Evolutionary conservation across 2,888 invertebrate species (phyloP), one percentile per base, ranked within the genome.

Genomic region (Andrena bicolor): DNA sequence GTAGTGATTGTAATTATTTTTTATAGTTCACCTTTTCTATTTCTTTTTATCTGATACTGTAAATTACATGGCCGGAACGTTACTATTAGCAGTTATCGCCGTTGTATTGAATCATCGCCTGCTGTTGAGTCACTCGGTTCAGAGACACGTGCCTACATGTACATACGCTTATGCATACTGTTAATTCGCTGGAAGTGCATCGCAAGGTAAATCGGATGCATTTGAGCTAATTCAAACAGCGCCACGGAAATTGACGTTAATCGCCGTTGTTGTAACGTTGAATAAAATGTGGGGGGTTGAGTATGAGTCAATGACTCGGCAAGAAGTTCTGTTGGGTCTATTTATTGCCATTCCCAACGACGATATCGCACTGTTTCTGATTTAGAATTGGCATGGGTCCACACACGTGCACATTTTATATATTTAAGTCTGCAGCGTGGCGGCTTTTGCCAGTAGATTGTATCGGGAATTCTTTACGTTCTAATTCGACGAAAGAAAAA

Each of bases 71-170:
- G 30, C 26, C 56, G 13, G 16, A 70, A n/a, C 65, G n/a, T 56
- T 30, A 30, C 53, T 64, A 65, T 73, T 32, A 41, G 28, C 30
- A 63, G 28, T 61, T 69, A 77, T 76, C 51, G 53, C 58, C 61
- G 35, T 49, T 77, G 26, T 51, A 53, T 65, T 70, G 51, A 82
- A 66, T 82, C 72, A 63, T 60, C 41, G 41, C 30, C 41, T 41
- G 69, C 49, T 49, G 77, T 74, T 82, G 83, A 83, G 73, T 83
- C 83, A 83, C 30, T 64, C 26, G 26, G 13, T 60, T 26, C 30
- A 30, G 26, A 60, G 51, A 41, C 72, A 81, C 76, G 76, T 72
- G 73, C 53, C 53, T 23, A 68, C 41, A 10, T 35, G 30, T 32
- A 51, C 20, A 77, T 28, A 35, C 32, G 48, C 20, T 60, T 68